Evolutionary conservation across 2,888 invertebrate species (phyloP), one percentile per base, ranked within the genome.

Genomic region (Penaeus monodon): DNA sequence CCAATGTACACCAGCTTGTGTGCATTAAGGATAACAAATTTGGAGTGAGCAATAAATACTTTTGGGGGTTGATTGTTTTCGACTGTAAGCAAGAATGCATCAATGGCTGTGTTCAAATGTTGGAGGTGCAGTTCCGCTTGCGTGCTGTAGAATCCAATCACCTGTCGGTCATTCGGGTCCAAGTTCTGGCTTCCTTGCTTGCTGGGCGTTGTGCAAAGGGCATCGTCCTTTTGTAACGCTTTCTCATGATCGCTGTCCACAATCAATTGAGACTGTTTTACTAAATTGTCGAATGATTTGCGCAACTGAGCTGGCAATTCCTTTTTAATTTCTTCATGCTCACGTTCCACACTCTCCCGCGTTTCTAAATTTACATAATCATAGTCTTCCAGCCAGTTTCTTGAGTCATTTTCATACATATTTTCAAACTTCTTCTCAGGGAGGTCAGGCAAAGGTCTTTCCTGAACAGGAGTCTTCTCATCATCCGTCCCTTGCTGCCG

Each of bases 1-100:
- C 98, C 98, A 89, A 98, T 98, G 92, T 97, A 96, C 33, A 99
- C 97, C 91, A 99, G 94, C 92, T 98, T 96, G 92, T 98, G 98
- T 49, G 98, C 98, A 92, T 97, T 97, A 80, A 99, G 94, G 65
- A 98, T 97, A 20, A 99, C 97, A 92, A 97, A 97, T 92, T 98
- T 98, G 83, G 97, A 97, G 92, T 98, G 97, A 24, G 97, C 97
- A 82, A 98, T 95, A 92, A 98, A 98, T 81, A 93, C 96, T 93
- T 97, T 97, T 0, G 99, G 98, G 68, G 98, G 97, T 92, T 98
- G 97, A 91, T 97, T 98, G 92, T 96, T 96, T 91, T 97, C 97
- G 70, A 99, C 96, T 10, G 97, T 96, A 91, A 96, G 95, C 78
- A 98, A 94, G 93, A 99, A 98, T 0, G 97, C 97, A 91, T 98